Evolutionary conservation across 2,888 invertebrate genomes (phyloP), one percentile per base, ranked within the genome.

Genomic region (Drosophila gaucha): DNA sequence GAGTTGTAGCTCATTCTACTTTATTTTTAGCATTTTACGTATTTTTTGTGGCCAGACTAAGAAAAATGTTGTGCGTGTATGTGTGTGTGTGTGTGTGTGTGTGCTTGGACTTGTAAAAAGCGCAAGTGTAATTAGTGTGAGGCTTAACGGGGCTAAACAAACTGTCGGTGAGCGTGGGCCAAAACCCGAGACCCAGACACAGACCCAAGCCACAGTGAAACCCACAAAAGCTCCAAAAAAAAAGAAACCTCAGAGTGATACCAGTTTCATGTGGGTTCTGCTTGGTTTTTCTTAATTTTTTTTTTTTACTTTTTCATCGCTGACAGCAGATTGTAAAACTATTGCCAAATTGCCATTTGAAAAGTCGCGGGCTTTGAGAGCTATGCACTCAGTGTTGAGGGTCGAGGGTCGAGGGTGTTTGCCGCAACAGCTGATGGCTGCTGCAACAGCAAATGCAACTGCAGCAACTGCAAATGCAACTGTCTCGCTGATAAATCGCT

Each of bases 91-190:
- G 16, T 16, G 18, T 44, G 44, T 44, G 28, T 30, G 31, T 31
- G 46, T 46, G 31, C n/a, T 28, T 46, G 80, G 74, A 78, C 77
- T 74, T 80, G 84, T 67, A 67, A 72, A 85, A 79, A 82, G 82
- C 80, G 82, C 85, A 85, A 82, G 80, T 82, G 83, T 75, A 82
- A 82, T 82, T 82, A 82, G 82, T 82, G 80, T 80, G 83, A 57
- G 86, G 83, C 86, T 82, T 82, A 82, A 62, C 74, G 74, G 65
- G 86, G 74, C 82, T 77, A 82, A 82, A 65, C 85, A 76, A 80
- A 84, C 85, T 63, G 80, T 63, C 74, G 39, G 41, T 22, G 28
- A 36, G 44, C 43, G 80, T 77, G 80, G 62, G 64, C 63, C 39
- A 55, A 55, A 47, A 50, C 43, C 49, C 56, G 56, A 35, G 28